Evolutionary conservation across 2,888 invertebrate species (phyloP), one percentile per base, ranked within the genome.

Genomic region (Ormyrus nitidulus): DNA sequence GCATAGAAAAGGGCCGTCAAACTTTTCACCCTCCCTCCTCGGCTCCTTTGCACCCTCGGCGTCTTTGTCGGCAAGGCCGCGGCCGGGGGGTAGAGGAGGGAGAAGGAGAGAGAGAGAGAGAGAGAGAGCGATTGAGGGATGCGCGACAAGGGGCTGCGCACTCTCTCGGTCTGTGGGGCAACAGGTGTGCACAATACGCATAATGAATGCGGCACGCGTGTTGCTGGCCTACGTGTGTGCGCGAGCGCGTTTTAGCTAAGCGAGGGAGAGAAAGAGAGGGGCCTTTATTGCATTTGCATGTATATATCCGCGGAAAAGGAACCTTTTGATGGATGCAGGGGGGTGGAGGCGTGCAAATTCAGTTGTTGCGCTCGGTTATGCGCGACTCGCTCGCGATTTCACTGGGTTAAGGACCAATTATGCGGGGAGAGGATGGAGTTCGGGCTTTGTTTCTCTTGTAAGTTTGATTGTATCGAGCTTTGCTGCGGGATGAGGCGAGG

Each of bases 181-280:
- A 89, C 89, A 89, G 89, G 89, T 89, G 89, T 88, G 88, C 88
- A 88, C 88, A 86, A 88, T 86, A 87, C 87, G 87, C 87, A 88
- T 83, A 83, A 83, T 88, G 88, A 87, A 88, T 88, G 87, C 86
- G 85, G 85, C 82, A 84, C 81, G 84, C 83, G 84, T 75, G 78
- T 65, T 62, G 13, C 59, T 4, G 34, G 44, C 19, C 10, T 34
- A 48, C 62, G 54, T 46, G 56, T 48, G 49, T 64, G 58, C 59
- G 65, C 71, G 56, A 6, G 56, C 73, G 44, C 62, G 53, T 72
- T 73, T 73, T 73, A 73, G 44, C 73, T 73, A 73, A 73, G 58
- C 74, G 56, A 56, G 19, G 53, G 53, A 66, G 48, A 19, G 59
- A n/a, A 51, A 44, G 51, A 11, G 46, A 51, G 51, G 48, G 44